Evolutionary conservation across 2,797 vertebrate species (phyloP).

Genomic region (Clarias pachynema): DNA sequence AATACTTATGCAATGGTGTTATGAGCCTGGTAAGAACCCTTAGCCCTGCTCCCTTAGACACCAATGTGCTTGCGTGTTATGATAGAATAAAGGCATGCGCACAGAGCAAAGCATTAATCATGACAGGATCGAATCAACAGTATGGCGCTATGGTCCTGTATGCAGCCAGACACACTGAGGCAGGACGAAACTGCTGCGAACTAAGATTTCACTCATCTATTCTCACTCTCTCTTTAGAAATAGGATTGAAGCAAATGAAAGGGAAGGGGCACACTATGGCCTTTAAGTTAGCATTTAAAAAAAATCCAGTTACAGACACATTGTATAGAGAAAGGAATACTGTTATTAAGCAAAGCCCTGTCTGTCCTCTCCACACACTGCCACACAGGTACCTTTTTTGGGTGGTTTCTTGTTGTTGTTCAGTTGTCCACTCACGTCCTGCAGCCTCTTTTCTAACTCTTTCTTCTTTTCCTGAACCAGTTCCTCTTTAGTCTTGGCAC

Average conservation of each 20-base stretch:
- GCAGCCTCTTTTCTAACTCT: conserved; percentile 82
- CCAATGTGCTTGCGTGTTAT: conserved; percentile 47
- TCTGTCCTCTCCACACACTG: conserved; percentile 52
- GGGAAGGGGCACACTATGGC: conserved; percentile 7
- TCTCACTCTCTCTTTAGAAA: conserved; percentile 11
- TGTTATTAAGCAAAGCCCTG: conserved; percentile 16
- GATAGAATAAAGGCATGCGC: conserved; percentile 54
- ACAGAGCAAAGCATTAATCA: conserved; percentile 56
- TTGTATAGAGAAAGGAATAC: background rate
- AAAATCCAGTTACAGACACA: conserved; percentile 13
- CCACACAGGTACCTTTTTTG: conserved; percentile 71
- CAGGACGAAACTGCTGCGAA: conserved; percentile 39
- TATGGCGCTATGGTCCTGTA: conserved; percentile 28
- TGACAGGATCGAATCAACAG: conserved; percentile 48
- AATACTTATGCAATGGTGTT: conserved; percentile 6
- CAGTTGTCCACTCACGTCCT: conserved; percentile 84
- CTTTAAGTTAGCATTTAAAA: conserved; percentile 32
- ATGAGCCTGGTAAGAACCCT: background rate
- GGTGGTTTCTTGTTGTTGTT: conserved; percentile 84
- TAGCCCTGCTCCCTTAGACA: conserved; percentile 28
- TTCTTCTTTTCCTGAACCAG: conserved; percentile 84
- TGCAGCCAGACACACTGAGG: conserved; percentile 49
- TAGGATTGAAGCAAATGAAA: background rate
- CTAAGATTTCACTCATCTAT: conserved; percentile 6
- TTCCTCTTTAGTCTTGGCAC: conserved; percentile 82